Evolutionary conservation across 2,797 vertebrate genomes (phyloP).

Genomic region (Pogoniulus pusillus): DNA sequence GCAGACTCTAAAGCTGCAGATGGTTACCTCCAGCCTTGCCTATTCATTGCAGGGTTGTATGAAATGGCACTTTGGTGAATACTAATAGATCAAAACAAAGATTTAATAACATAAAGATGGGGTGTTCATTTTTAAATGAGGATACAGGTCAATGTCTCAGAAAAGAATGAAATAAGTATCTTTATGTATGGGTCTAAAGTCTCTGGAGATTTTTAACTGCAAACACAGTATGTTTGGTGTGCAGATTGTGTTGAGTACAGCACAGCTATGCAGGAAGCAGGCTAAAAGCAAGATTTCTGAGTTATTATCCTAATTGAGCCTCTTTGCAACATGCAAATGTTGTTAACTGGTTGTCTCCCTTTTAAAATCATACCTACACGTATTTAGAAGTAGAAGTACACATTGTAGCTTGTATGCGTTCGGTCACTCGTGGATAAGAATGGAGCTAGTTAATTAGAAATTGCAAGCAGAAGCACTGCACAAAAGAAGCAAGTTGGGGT

Average conservation of each 20-base stretch:
- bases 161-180: slow-evolving; percentile 75
- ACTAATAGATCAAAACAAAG: slow-evolving; percentile 84
- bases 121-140: slow-evolving; percentile 79
- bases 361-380: slow-evolving; percentile 36
- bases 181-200: slow-evolving; percentile 78
- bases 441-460: slow-evolving; percentile 59
- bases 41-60: slow-evolving; percentile 76
- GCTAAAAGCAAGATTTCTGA: slow-evolving; percentile 45
- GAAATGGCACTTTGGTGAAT: slow-evolving; percentile 83
- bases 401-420: not conserved
- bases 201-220: slow-evolving; percentile 75
- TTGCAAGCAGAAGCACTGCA: slow-evolving; percentile 24
- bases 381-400: slow-evolving; percentile 24
- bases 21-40: slow-evolving; percentile 81
- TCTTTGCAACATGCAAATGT: slow-evolving; percentile 20
- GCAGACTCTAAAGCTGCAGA: slow-evolving; percentile 79
- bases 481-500: slow-evolving; percentile 53
- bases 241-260: slow-evolving; percentile 56
- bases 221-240: slow-evolving; percentile 68
- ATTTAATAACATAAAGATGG: slow-evolving; percentile 82
- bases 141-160: slow-evolving; percentile 80
- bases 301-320: slow-evolving; percentile 33
- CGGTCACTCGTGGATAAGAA: slow-evolving; percentile 31
- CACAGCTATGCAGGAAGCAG: slow-evolving; percentile 52
- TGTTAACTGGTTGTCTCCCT: slow-evolving; percentile 38